Evolutionary conservation across 2,797 vertebrate genomes (phyloP), one percentile per base, ranked within the genome.

Genomic region (Toxotes lorentzi): DNA sequence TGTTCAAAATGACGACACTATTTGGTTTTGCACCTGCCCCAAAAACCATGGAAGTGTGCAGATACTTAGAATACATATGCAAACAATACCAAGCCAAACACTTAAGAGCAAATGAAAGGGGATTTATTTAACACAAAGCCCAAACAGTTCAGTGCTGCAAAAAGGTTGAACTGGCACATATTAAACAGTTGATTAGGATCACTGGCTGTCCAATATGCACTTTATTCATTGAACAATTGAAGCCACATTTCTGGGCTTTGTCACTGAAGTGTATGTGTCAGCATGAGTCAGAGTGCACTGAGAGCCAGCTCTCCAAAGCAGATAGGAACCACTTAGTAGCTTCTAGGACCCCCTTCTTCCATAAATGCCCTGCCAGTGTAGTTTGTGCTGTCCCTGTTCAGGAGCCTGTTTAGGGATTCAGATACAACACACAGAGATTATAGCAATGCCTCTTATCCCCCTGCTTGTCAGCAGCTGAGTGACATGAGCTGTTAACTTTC

Each of bases 401-500:
- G 91, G 81, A 95, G 92, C 93, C 95, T 95, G 87, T 91, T 95
- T 93, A 79, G 85, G 90, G 59, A 93, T 95, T 91, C 93, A 92
- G 94, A 94, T 95, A 95, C 95, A 94, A 94, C 95, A 94, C 94
- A 93, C 81, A 95, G 85, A 95, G 96, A 97, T 97, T 96, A 96
- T 91, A 89, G 84, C 82, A 57, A 27, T 87, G 89, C 81, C 93
- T 95, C 93, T 95, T 94, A 93, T 94, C 95, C 92, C 92, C 68
- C 85, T 85, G 93, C 87, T 94, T 95, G 96, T 96, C 96, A 95
- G 91, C 92, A 88, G 88, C 93, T 91, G 95, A 95, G 93, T 95
- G 95, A 96, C 92, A 93, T 63, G 78, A 94, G 93, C 95, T 95
- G 96, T 96, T 97, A 96, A 95, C 95, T 95, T 97, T 96, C 95